Conservation (phyloP, 2,888 invertebrate species). For the Sclerodermus sp. region DNA sequence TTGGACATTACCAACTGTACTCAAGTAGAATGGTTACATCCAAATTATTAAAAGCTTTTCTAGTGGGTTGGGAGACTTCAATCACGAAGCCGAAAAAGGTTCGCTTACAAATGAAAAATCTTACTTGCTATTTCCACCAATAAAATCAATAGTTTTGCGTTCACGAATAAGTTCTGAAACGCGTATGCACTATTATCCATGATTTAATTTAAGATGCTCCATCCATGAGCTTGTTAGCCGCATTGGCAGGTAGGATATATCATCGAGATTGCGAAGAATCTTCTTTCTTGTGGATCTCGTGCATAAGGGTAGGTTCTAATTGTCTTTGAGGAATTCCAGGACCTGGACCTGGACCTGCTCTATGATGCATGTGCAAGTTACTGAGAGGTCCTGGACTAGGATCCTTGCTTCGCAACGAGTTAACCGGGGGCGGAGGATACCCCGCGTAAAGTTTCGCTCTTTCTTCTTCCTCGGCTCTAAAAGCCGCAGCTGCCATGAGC, state of each 20-base stretch:
- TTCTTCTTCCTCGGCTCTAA: conserved; percentile 75
- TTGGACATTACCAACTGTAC: no score
- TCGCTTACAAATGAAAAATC: no score
- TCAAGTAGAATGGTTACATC: no score
- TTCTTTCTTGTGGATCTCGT: conserved; percentile 63
- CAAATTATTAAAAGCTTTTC: no score
- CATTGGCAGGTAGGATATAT: conserved; percentile 42
- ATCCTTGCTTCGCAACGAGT: conserved; percentile 60
- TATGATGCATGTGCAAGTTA: conserved; percentile 61
- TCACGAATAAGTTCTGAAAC: no score
- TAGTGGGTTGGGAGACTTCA: no score
- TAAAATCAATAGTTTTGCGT: no score
- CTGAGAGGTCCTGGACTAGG: conserved; percentile 59
- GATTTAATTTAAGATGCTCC: conserved; percentile 1
- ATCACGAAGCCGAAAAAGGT: no score
- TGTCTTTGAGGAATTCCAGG: conserved; percentile 57
- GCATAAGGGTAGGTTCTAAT: conserved; percentile 46
- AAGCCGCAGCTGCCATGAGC: conserved; percentile 73
- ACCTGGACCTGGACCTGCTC: conserved; percentile 61
- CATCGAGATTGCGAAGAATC: conserved; percentile 63
- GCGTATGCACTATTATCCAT: no score
- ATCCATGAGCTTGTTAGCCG: conserved; percentile 29
- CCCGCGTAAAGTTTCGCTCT: conserved; percentile 76
- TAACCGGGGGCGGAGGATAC: conserved; percentile 64
- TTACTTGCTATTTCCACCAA: no score